phyloP scores from a whole-genome alignment of 2,113 vertebrate species.

The Cettia cetti region DNA sequence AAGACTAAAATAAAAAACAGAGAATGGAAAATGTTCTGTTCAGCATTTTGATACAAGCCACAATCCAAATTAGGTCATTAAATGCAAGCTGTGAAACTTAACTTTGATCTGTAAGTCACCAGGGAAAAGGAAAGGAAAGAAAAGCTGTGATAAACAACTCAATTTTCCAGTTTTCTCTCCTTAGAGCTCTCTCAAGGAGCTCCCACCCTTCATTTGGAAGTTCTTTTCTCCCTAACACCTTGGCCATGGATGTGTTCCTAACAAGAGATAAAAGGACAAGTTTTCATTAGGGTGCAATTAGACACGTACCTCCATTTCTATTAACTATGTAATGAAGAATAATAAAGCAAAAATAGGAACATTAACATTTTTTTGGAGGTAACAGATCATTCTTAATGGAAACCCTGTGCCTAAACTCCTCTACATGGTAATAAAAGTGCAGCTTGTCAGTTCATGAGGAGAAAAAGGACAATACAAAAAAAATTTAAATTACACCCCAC shows the following conservation, averaged over 20 bases:
- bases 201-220: not conserved
- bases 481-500: not conserved
- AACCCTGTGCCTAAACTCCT: not conserved
- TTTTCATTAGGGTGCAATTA: slow-evolving; percentile 32
- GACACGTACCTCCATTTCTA: not conserved
- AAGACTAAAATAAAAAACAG: not conserved
- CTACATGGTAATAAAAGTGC: not conserved
- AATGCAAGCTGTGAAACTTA: slow-evolving; percentile 3
- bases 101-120: not conserved
- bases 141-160: not conserved
- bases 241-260: not conserved
- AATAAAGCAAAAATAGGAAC: slow-evolving; percentile 33
- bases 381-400: slow-evolving; percentile 46
- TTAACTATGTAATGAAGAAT: slow-evolving; percentile 18
- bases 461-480: not conserved
- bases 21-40: not conserved
- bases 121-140: not conserved
- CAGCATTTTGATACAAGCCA: not conserved
- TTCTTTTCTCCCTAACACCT: not conserved
- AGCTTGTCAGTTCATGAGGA: not conserved
- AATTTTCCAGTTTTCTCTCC: not conserved
- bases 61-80: slow-evolving; percentile 12
- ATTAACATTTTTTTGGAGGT: slow-evolving; percentile 20
- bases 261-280: slow-evolving; percentile 7
- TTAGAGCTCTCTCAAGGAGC: not conserved